Evolutionary conservation across 2,888 invertebrate genomes (phyloP), one percentile per base, ranked within the genome.

Genomic region (Volucella inflata): DNA sequence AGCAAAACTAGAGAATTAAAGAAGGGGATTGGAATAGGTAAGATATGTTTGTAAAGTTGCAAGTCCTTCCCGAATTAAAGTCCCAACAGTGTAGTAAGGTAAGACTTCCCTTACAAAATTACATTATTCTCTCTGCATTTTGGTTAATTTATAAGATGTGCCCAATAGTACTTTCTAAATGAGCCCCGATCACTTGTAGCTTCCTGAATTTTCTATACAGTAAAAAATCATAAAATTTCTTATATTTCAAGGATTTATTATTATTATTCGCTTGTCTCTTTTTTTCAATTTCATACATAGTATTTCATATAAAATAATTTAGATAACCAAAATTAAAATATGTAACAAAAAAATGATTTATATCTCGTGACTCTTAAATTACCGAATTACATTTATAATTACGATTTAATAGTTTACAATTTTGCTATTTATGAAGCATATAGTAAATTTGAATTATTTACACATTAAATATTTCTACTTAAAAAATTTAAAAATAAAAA

Each of bases 301-400:
- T 80, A 85, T 85, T 85, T 64, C 62, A 80, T 72, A 77, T 68
- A 77, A 85, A 85, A 85, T 85, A 85, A 85, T 81, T 81, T 85
- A 85, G 67, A 8, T 75, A 72, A 72, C n/a, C 38, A 79, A 78
- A 71, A 64, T 21, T 40, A 51, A 77, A 38, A 21, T 46, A 81
- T 30, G 8, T 46, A 75, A 40, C 70, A 67, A 17, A 48, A 40
- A 79, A 51, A 55, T 40, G 57, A 10, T n/a, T 44, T 16, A 16
- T 57, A 44, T 62, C n/a, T n/a, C 42, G 53, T 55, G 53, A 75
- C 42, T 60, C 42, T 55, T 62, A 70, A 79, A 71, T 64, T 64
- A 50, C 53, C 10, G 40, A 72, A 57, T 51, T 68, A 68, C 62
- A 68, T 72, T 79, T 48, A 76, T 36, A 67, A 57, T 62, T 77